Base-by-base conservation (phyloP, 64 coral and sea anemone species). In the Porites australiensis region DNA sequence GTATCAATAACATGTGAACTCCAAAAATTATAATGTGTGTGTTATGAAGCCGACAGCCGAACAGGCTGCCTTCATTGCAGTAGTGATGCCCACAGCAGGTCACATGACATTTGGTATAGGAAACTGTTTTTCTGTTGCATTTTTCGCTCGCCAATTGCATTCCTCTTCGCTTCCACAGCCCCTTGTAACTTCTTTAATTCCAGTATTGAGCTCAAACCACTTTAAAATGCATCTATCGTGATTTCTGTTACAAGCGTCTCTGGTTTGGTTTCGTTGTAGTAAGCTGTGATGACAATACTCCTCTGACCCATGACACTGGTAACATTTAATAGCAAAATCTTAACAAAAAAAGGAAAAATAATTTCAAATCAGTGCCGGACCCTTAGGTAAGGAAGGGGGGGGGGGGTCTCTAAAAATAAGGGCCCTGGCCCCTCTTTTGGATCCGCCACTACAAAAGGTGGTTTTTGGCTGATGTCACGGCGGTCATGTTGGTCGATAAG, bases 311-410 rank as follows among this genome's bases (percentile, higher is more conserved):
- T 76, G 15, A 6, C 73, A 76, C 73, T 76, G 73, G 73, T 50
- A 52, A 76, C 73, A 76, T 47, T 50, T 76, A 5, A 76, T 9
- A 44, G 73, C 73, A 44, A 76, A 50, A 50, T 50, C 73, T 76
- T 13, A 76, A 76, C 4, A 50, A 48, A 49, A 16, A 76, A 76
- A 4, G 4, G 15, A 7, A 8, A 18, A 49, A 76, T 14, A 50
- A 8, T 48, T 8, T 4, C 49, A 6, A 14, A 6, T 1, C 18
- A 37, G 27, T 37, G 0, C 27, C 27, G 0, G 27, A 37, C 1
- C n/a, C n/a, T 37, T 37, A 37, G 27, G 1, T 37, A 1, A 37
- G 27, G 27, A 1, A 1, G 27, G 27, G 27, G 1, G 27, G 27
- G 27, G 27, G 27, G n/a, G n/a, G n/a, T n/a, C n/a, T 37, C 27